Percentiles rank a stretch among this genome's conserved stretches.
Conservation (phyloP, 2,888 invertebrate species). For the Syritta pipiens region DNA sequence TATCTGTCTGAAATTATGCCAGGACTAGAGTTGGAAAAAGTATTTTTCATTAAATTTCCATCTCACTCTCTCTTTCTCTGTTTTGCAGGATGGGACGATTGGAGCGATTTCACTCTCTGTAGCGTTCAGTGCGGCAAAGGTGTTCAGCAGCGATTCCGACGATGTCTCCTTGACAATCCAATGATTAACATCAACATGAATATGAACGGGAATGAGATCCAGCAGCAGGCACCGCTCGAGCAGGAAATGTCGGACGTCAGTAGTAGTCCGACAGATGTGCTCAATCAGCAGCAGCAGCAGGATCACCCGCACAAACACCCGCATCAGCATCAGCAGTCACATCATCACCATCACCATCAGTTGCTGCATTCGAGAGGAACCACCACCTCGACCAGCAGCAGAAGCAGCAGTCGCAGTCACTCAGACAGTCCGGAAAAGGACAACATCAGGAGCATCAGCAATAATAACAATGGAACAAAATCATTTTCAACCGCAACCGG, state of each 20-base stretch:
- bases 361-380: conserved; percentile 48
- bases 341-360: conserved; percentile 59
- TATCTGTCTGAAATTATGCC: conserved; percentile 34
- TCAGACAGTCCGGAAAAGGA: conserved; percentile 54
- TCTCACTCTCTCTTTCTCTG: neutral
- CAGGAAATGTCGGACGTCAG: conserved; percentile 46
- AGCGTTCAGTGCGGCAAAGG: conserved; percentile 79
- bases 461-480: conserved; percentile 46
- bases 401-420: conserved; percentile 61
- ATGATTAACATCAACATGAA: conserved; percentile 78
- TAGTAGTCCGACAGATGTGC: conserved; percentile 50
- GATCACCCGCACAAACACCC: conserved; percentile 40
- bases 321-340: conserved; percentile 25
- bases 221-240: conserved; percentile 70
- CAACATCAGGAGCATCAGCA: conserved; percentile 41
- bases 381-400: conserved; percentile 43
- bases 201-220: conserved; percentile 72
- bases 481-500: conserved; percentile 25
- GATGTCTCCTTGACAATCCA: conserved; percentile 78
- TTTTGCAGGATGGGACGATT: conserved; percentile 78
- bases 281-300: conserved; percentile 70
- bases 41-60: neutral
- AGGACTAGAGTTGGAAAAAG: neutral
- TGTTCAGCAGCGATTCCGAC: conserved; percentile 79
- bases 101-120: conserved; percentile 79